Percentiles rank a stretch among this genome's conserved stretches.
Conservation (phyloP, 1,140 invertebrate species). For the Holotrichia oblita region DNA sequence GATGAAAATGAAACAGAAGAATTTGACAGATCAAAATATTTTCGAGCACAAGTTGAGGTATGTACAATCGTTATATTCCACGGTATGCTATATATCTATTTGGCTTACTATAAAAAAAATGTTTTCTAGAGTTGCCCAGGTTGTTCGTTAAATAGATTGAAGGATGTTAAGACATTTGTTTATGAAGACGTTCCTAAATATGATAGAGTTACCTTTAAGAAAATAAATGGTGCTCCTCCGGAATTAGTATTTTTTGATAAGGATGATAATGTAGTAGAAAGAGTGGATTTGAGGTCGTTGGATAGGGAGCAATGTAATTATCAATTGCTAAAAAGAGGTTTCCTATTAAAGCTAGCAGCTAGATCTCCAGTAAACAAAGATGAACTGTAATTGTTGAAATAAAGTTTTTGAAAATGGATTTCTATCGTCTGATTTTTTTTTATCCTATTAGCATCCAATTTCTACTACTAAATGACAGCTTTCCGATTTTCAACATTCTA, state of each 20-base stretch:
- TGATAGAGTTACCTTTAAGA: slow-evolving; percentile 72
- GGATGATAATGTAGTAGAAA: slow-evolving; percentile 70
- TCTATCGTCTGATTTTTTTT: too few species aligned
- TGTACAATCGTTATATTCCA: neutral
- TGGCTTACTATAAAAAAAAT: too few species aligned
- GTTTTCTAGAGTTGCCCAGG: slow-evolving; percentile 75
- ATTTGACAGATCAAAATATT: neutral
- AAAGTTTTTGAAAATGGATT: neutral
- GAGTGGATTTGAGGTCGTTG: slow-evolving; percentile 67
- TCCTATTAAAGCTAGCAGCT: slow-evolving; percentile 53
- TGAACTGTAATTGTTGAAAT: neutral
- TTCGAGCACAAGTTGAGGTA: slow-evolving; percentile 14
- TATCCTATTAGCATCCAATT: too few species aligned
- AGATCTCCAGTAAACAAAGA: neutral
- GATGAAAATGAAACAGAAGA: slow-evolving; percentile 5
- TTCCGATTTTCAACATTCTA: too few species aligned
- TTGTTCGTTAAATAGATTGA: slow-evolving; percentile 76
- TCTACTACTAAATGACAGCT: too few species aligned
- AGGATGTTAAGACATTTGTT: slow-evolving; percentile 79
- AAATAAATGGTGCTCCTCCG: slow-evolving; percentile 73
- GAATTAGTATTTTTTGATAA: slow-evolving; percentile 72
- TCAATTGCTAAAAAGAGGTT: slow-evolving; percentile 70
- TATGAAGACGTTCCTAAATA: slow-evolving; percentile 78
- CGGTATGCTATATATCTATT: too few species aligned
- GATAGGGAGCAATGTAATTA: slow-evolving; percentile 75